These are phyloP conservation scores for Passer domesticus DNA, from an alignment of 2,113 vertebrate species.

Conservation along the genomic window DNA sequence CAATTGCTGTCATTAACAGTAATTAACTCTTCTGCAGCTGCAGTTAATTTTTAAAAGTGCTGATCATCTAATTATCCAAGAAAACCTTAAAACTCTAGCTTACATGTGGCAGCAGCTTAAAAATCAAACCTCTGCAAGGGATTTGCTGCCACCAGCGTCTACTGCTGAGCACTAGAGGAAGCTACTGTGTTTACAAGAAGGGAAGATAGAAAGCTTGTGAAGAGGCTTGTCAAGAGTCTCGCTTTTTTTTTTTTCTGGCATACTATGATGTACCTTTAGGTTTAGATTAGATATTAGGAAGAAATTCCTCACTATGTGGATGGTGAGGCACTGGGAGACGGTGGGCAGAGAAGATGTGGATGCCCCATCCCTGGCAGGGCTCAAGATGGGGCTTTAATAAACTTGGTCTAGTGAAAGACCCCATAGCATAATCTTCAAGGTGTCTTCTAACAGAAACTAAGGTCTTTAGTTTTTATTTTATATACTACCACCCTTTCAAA, in stretches of 20 bases:
- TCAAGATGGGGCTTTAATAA: neutral
- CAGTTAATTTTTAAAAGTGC: neutral
- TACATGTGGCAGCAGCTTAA: neutral
- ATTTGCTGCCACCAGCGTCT: neutral
- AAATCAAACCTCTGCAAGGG: neutral
- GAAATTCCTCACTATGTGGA: neutral
- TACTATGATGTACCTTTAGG: neutral
- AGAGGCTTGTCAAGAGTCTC: neutral
- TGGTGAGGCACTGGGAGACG: neutral
- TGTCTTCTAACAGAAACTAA: neutral
- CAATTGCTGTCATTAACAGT: neutral
- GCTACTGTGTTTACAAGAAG: neutral
- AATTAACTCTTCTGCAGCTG: neutral
- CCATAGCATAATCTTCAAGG: neutral
- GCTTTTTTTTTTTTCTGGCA: neutral
- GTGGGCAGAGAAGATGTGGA: neutral
- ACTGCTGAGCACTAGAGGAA: neutral
- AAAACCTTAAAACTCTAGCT: neutral
- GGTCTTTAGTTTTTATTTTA: neutral
- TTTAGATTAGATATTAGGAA: neutral
- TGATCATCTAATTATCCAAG: neutral
- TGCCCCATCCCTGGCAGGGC: neutral
- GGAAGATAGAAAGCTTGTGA: neutral
- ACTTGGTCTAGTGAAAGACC: neutral
- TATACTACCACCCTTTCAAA: neutral